Percentiles rank a stretch among this genome's conserved stretches.
Conservation (phyloP, 1,140 invertebrate species). For the Octopus sinensis region DNA sequence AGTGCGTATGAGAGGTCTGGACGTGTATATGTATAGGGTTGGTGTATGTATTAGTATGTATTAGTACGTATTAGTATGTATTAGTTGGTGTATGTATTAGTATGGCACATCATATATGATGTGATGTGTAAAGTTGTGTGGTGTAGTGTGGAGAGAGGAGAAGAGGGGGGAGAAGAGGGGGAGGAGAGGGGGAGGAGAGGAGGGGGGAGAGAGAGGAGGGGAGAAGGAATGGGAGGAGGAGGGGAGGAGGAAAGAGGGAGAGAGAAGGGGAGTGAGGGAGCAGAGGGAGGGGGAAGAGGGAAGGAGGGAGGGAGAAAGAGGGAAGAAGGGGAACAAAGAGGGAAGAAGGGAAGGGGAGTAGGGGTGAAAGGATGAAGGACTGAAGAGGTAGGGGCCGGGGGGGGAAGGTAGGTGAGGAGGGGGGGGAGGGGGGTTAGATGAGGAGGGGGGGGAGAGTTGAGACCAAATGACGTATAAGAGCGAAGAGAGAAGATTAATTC, state of each 20-base stretch:
- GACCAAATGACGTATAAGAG: no score
- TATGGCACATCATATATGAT: no score
- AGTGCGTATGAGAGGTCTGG: no score
- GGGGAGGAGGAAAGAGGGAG: background rate
- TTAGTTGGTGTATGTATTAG: no score
- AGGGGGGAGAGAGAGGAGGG: conserved; percentile 14
- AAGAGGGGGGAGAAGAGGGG: conserved; percentile 14
- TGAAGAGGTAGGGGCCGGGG: background rate
- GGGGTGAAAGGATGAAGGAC: conserved; percentile 1
- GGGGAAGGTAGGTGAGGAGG: no score
- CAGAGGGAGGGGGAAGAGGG: conserved; percentile 9
- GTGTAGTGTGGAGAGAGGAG: background rate
- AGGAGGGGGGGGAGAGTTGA: background rate
- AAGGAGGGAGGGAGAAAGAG: conserved; percentile 17
- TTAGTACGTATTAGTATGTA: no score
- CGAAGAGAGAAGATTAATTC: no score
- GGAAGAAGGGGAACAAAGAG: background rate
- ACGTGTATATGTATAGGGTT: no score
- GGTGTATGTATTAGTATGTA: no score
- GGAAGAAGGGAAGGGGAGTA: background rate
- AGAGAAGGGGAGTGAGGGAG: conserved; percentile 13
- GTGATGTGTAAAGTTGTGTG: background rate
- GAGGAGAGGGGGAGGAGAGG: conserved; percentile 18
- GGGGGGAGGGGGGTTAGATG: background rate
- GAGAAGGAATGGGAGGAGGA: conserved; percentile 11